A percentile compares a stretch with the other conserved stretches of the same genome.
Evolutionary conservation across 2,888 invertebrate species (phyloP).

Genomic region (Tetrapedia diversipes): DNA sequence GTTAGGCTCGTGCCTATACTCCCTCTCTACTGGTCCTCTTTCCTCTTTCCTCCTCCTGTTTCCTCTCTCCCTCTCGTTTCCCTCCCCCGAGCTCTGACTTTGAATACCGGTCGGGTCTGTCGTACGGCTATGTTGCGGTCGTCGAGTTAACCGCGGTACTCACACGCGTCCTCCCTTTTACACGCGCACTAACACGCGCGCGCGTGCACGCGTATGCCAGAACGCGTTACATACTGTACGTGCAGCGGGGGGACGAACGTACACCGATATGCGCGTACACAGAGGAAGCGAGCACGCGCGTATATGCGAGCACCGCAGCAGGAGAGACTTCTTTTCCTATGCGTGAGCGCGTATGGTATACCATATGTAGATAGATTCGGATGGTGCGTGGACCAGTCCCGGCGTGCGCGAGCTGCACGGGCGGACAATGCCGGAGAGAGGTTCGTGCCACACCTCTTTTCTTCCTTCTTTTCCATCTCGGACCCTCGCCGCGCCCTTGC

Average conservation of each 20-base stretch:
- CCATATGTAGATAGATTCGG: slow-evolving; percentile 76
- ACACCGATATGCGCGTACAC: too few species aligned
- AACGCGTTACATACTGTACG: too few species aligned
- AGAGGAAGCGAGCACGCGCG: slow-evolving; percentile 40
- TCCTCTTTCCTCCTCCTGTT: slow-evolving; percentile 35
- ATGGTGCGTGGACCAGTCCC: slow-evolving; percentile 78
- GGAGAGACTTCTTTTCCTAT: slow-evolving; percentile 58
- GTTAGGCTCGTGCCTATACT: slow-evolving; percentile 81
- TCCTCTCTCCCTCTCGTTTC: slow-evolving; percentile 41
- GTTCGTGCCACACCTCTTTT: slow-evolving; percentile 80
- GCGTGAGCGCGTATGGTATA: slow-evolving; percentile 70
- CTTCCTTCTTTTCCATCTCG: slow-evolving; percentile 76
- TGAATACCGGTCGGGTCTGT: slow-evolving; percentile 78
- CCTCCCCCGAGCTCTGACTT: slow-evolving; percentile 69
- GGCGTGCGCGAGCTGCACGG: slow-evolving; percentile 69
- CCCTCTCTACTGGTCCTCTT: slow-evolving; percentile 71
- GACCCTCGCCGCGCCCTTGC: slow-evolving; percentile 75
- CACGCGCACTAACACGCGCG: slow-evolving; percentile 19
- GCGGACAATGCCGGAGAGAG: slow-evolving; percentile 74
- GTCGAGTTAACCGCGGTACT: slow-evolving; percentile 63
- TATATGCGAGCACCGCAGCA: slow-evolving; percentile 29
- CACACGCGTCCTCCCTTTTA: slow-evolving; percentile 29
- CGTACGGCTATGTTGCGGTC: slow-evolving; percentile 66
- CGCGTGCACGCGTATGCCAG: not conserved
- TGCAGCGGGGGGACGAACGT: too few species aligned